phyloP scores from a whole-genome alignment of 2,888 invertebrate species.

The Eilema sororculum region DNA sequence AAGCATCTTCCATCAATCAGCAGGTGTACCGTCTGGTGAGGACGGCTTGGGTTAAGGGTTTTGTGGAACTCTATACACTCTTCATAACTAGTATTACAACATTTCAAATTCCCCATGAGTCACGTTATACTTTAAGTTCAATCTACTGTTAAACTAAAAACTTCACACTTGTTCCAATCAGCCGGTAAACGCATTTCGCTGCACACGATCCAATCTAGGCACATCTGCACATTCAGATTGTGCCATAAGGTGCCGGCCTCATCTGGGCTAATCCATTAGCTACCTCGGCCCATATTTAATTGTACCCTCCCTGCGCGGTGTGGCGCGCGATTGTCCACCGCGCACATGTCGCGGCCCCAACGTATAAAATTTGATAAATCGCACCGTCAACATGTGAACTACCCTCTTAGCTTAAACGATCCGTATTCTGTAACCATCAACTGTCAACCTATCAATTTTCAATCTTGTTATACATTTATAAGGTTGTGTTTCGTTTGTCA shows the following conservation, averaged over 20 bases:
- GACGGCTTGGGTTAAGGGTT: no score
- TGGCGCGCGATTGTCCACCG: conserved; percentile 75
- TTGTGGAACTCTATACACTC: neutral
- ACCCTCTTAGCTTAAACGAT: conserved; percentile 85
- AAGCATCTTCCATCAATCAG: no score
- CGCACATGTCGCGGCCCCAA: conserved; percentile 83
- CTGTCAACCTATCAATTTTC: conserved; percentile 39
- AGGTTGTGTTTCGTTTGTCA: conserved; percentile 44
- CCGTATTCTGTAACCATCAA: conserved; percentile 59
- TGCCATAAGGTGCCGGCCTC: conserved; percentile 78
- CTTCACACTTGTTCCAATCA: conserved; percentile 20
- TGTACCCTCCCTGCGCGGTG: conserved; percentile 60
- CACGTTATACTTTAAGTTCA: no score
- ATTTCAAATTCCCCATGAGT: neutral
- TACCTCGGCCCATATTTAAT: conserved; percentile 84
- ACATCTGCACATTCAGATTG: conserved; percentile 77
- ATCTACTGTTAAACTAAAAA: conserved; percentile 5
- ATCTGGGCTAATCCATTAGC: conserved; percentile 83
- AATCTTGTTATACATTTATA: conserved; percentile 41
- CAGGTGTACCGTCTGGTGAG: no score
- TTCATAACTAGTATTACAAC: neutral
- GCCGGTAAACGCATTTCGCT: conserved; percentile 49
- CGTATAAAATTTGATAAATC: conserved; percentile 86
- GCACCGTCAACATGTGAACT: conserved; percentile 85
- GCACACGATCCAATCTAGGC: conserved; percentile 69